phyloP scores from a whole-genome alignment of 2,797 vertebrate genomes.

The Epinephelus malabaricus region DNA sequence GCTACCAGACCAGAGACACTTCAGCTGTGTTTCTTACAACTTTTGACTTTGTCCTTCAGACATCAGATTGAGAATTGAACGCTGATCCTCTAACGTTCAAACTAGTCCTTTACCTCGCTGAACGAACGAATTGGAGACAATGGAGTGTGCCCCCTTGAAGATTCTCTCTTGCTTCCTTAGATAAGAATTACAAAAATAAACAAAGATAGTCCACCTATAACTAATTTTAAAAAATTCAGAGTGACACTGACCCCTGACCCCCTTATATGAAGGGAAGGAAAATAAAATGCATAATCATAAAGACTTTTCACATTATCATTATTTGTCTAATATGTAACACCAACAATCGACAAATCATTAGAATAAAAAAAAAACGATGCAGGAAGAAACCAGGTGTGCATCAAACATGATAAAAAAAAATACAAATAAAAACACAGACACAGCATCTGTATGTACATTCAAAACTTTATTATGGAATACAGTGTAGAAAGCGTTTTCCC shows the following conservation, averaged over 20 bases:
- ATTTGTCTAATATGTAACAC: background rate
- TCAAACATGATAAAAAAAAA: background rate
- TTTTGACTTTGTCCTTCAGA: too few relatives aligned
- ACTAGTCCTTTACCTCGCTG: too few relatives aligned
- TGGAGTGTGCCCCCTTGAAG: too few relatives aligned
- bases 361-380: background rate
- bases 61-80: too few relatives aligned
- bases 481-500: conserved; percentile 98
- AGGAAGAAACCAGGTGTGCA: background rate
- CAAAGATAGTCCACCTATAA: too few relatives aligned
- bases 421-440: background rate
- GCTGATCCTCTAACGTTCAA: too few relatives aligned
- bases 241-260: conserved; percentile 9
- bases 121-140: too few relatives aligned
- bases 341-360: background rate
- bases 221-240: too few relatives aligned
- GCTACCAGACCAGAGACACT: too few relatives aligned
- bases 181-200: too few relatives aligned
- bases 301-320: background rate
- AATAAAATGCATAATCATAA: background rate
- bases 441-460: conserved; percentile 87
- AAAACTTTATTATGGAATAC: conserved; percentile 99
- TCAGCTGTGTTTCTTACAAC: too few relatives aligned
- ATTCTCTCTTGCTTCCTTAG: too few relatives aligned
- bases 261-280: background rate